These are phyloP conservation scores for Probosciger aterrimus DNA, from an alignment of 2,113 vertebrate species.

Conservation along the genomic window DNA sequence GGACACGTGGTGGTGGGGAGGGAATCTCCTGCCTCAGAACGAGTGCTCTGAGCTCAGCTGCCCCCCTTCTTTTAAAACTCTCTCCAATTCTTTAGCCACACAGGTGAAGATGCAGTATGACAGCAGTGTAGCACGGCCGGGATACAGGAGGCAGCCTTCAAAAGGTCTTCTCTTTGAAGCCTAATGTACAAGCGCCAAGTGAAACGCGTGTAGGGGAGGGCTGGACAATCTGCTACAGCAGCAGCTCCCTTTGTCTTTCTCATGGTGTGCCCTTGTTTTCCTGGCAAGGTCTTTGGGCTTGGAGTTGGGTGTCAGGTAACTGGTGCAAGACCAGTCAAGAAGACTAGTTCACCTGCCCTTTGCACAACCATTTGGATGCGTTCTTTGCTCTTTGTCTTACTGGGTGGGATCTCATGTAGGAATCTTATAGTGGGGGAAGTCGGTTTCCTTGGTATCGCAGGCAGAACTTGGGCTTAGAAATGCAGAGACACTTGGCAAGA, in stretches of 20 bases:
- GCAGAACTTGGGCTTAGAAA: neutral
- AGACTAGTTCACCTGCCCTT: neutral
- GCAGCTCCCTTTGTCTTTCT: neutral
- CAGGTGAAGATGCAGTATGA: neutral
- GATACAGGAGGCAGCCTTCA: neutral
- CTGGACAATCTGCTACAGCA: neutral
- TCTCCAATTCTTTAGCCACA: neutral
- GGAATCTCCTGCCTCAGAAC: neutral
- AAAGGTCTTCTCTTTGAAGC: neutral
- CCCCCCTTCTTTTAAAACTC: neutral
- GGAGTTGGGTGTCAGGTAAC: neutral
- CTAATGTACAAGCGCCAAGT: neutral
- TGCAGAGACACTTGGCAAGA: neutral
- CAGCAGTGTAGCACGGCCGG: neutral
- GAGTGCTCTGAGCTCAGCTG: neutral
- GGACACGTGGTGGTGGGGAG: neutral
- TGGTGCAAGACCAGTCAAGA: neutral
- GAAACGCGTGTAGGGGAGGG: neutral
- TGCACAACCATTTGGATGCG: neutral
- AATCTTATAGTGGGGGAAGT: neutral
- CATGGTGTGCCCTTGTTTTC: neutral
- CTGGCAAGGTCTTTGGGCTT: neutral
- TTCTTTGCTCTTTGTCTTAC: neutral
- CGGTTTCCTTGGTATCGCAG: fast-evolving
- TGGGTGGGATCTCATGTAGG: neutral